Percentiles rank a stretch among this genome's conserved stretches.
Conservation (phyloP, 2,113 vertebrate genomes). For the Murina feae region DNA sequence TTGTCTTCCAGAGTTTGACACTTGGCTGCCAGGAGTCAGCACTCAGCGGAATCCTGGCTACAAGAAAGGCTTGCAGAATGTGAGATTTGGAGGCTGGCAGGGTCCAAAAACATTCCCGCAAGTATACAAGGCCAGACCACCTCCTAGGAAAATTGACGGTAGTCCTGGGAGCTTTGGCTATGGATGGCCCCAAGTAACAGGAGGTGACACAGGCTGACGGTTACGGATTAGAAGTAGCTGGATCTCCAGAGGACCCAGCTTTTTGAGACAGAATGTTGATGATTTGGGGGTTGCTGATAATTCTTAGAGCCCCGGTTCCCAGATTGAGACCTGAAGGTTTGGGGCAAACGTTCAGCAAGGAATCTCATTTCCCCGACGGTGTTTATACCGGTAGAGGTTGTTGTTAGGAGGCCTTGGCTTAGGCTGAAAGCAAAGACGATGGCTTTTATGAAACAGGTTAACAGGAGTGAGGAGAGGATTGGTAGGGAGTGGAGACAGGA, state of each 20-base stretch:
- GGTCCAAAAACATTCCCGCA: neutral
- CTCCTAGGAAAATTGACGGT: neutral
- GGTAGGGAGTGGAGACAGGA: neutral
- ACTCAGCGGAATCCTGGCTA: neutral
- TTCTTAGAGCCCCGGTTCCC: neutral
- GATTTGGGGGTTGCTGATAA: neutral
- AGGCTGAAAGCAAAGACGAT: neutral
- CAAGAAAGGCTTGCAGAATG: neutral
- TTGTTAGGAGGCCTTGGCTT: neutral
- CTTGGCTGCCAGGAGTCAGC: neutral
- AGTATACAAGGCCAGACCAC: neutral
- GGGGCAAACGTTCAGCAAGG: neutral
- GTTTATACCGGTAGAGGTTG: neutral
- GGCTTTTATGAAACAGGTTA: neutral
- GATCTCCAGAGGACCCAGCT: neutral
- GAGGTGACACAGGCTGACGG: neutral
- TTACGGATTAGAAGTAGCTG: neutral
- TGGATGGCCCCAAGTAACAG: neutral
- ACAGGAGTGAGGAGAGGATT: neutral
- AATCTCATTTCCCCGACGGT: neutral
- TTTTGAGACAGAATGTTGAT: neutral
- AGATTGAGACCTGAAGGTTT: neutral
- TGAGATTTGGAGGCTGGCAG: neutral
- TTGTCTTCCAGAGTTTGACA: neutral
- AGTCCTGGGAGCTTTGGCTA: neutral